These are phyloP conservation scores for Onychomys arenicola DNA, from an alignment of 2,797 vertebrate species.

Conservation along the genomic window DNA sequence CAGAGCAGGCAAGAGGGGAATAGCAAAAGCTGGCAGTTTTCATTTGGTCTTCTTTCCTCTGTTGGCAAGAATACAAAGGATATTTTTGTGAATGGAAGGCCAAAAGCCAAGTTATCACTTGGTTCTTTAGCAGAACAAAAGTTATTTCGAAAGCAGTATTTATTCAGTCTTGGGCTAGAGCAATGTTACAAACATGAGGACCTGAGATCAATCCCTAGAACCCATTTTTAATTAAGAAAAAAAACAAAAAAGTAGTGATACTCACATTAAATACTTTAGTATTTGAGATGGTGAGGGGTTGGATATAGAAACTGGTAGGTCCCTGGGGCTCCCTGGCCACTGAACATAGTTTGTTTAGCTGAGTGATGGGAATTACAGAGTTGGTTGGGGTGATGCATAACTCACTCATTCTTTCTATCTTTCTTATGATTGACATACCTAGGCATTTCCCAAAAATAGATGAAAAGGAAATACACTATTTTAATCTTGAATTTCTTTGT, in stretches of 20 bases:
- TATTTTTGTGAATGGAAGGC: slow-evolving; percentile 33
- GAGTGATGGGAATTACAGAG: not conserved
- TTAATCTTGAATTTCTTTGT: slow-evolving; percentile 15
- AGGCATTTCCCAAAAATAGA: not conserved
- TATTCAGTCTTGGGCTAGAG: slow-evolving; percentile 14
- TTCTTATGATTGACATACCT: not conserved
- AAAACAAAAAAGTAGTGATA: not conserved
- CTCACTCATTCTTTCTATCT: not conserved
- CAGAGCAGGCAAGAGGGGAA: slow-evolving; percentile 4
- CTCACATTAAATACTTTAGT: not conserved
- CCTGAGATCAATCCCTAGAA: not conserved
- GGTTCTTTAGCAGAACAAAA: slow-evolving; percentile 19
- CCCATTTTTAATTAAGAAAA: not conserved
- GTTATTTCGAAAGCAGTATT: slow-evolving; percentile 24
- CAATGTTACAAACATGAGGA: not conserved
- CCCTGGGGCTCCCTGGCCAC: not conserved
- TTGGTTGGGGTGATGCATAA: not conserved
- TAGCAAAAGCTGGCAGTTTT: slow-evolving; percentile 18
- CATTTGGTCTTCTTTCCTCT: slow-evolving; percentile 28
- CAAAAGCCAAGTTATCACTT: slow-evolving; percentile 59
- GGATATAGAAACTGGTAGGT: not conserved
- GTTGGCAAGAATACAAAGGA: slow-evolving; percentile 15
- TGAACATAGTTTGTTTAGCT: not conserved
- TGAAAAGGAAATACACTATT: slow-evolving; percentile 6
- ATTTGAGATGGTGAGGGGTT: too few relatives aligned